Percentiles rank a stretch among this genome's conserved stretches.
phyloP scores from a whole-genome alignment of 1,140 invertebrate genomes.

The Drosophila repletoides region DNA sequence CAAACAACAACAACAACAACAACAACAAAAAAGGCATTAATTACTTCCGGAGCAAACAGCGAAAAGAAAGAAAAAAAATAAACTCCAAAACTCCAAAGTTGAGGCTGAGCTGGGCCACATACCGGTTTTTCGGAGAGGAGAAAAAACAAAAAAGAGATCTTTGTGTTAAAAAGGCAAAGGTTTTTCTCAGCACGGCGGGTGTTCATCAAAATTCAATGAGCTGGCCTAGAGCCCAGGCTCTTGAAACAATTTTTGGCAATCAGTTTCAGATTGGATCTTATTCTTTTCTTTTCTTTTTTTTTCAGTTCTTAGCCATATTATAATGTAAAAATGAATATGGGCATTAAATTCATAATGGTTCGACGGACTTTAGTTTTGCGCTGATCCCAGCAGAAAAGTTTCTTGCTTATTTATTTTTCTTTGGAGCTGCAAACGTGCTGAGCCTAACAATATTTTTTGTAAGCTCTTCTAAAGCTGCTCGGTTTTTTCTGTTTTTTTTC shows the following conservation, averaged over 20 bases:
- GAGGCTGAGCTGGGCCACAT: constrained; percentile 12
- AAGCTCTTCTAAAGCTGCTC: constrained; percentile 5
- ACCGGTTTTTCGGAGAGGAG: constrained; percentile 35
- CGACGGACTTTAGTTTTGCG: constrained; percentile 32
- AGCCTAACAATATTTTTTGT: constrained; percentile 55
- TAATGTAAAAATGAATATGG: constrained; percentile 24
- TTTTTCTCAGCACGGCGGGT: constrained; percentile 58
- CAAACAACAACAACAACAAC: constrained; percentile 33
- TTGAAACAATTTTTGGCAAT: constrained; percentile 42
- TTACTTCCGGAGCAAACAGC: constrained; percentile 71
- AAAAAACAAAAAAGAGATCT: neutral
- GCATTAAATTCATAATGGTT: constrained; percentile 14
- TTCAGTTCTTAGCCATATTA: constrained; percentile 1
- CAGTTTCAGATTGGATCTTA: constrained; percentile 40
- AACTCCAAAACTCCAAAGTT: constrained; percentile 36
- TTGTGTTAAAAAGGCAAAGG: no score
- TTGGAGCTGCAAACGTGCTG: constrained; percentile 59
- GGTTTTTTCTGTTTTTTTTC: constrained; percentile 26
- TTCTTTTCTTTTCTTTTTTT: constrained; percentile 14
- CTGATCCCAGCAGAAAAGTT: constrained; percentile 17
- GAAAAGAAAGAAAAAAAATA: no score
- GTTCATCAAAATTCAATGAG: constrained; percentile 79
- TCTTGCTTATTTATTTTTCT: constrained; percentile 1
- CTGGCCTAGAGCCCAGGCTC: neutral
- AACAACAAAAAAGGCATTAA: constrained; percentile 69